These are phyloP conservation scores for Plumapathes pennacea DNA, from an alignment of 92 coral and sea anemone genomes.

Conservation along the genomic window DNA sequence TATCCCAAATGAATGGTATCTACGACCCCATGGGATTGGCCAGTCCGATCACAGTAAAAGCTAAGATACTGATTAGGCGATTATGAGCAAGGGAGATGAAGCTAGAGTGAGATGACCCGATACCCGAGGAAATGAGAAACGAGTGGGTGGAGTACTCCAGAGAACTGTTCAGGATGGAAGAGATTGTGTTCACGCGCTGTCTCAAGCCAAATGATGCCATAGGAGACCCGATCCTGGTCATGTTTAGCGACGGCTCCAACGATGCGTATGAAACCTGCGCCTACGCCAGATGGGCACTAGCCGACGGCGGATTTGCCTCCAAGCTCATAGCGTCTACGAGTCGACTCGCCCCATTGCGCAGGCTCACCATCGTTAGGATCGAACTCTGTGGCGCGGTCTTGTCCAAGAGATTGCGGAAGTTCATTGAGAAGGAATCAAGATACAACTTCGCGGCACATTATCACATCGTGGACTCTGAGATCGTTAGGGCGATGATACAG, in stretches of 20 bases:
- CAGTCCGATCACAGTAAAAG: slow-evolving; percentile 51
- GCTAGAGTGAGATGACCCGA: slow-evolving; percentile 52
- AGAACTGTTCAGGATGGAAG: slow-evolving; percentile 44
- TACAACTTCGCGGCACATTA: slow-evolving; percentile 25
- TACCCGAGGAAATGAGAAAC: slow-evolving; percentile 16
- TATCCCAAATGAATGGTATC: slow-evolving; percentile 48
- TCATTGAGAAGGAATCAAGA: slow-evolving; percentile 41
- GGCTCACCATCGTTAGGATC: slow-evolving; percentile 46
- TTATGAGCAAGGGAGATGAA: slow-evolving; percentile 28
- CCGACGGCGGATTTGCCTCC: slow-evolving; percentile 7
- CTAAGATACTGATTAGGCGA: slow-evolving; percentile 51
- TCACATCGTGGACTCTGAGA: slow-evolving; percentile 60
- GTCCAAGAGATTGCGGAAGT: slow-evolving; percentile 34
- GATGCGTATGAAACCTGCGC: slow-evolving; percentile 67
- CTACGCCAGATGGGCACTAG: slow-evolving; percentile 46
- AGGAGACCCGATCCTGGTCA: slow-evolving; percentile 41
- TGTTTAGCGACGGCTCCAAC: slow-evolving; percentile 61
- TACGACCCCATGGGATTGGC: slow-evolving; percentile 56
- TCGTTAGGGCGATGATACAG: slow-evolving; percentile 57
- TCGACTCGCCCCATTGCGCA: slow-evolving; percentile 52
- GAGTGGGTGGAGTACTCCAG: slow-evolving; percentile 38
- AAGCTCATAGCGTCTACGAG: slow-evolving; percentile 43
- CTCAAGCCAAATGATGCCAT: slow-evolving; percentile 44
- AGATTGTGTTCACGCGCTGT: slow-evolving; percentile 44
- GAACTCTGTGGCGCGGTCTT: slow-evolving; percentile 58